A percentile compares a stretch with the other conserved stretches of the same genome.
These are phyloP conservation scores for Lysiphlebus fabarum DNA, from an alignment of 1,140 invertebrate genomes.

Conservation along the genomic window DNA sequence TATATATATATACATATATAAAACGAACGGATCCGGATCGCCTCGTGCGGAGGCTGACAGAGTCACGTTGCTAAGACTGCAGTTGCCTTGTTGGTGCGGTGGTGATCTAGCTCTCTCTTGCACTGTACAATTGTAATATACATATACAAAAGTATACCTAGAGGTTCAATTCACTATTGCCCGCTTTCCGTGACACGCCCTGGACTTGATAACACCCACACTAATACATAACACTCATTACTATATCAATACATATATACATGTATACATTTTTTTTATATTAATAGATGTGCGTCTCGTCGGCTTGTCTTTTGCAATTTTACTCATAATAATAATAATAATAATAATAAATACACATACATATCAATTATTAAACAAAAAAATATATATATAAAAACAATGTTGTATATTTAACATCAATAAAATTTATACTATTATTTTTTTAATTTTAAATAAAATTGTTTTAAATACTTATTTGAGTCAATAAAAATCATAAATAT, in stretches of 20 bases:
- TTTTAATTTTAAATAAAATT: no score
- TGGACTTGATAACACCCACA: constrained; percentile 53
- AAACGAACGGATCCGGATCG: constrained; percentile 29
- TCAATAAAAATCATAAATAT: no score
- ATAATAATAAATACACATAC: no score
- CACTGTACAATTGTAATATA: no score
- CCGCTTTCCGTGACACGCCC: constrained; percentile 43
- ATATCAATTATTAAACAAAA: background rate
- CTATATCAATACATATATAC: constrained; percentile 37
- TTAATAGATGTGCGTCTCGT: constrained; percentile 47
- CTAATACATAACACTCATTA: constrained; percentile 31
- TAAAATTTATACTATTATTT: no score
- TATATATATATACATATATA: no score
- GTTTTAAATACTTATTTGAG: no score
- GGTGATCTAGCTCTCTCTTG: constrained; percentile 17
- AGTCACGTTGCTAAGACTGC: constrained; percentile 21
- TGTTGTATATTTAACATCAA: no score
- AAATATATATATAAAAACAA: background rate
- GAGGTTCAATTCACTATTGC: constrained; percentile 2
- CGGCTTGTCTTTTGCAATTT: constrained; percentile 42
- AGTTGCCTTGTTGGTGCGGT: constrained; percentile 10
- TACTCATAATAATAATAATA: no score
- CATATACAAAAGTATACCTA: background rate
- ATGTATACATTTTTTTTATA: no score
- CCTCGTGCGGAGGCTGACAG: constrained; percentile 26